phyloP scores from a whole-genome alignment of 2,113 vertebrate species.

The Calyptomena viridis region DNA sequence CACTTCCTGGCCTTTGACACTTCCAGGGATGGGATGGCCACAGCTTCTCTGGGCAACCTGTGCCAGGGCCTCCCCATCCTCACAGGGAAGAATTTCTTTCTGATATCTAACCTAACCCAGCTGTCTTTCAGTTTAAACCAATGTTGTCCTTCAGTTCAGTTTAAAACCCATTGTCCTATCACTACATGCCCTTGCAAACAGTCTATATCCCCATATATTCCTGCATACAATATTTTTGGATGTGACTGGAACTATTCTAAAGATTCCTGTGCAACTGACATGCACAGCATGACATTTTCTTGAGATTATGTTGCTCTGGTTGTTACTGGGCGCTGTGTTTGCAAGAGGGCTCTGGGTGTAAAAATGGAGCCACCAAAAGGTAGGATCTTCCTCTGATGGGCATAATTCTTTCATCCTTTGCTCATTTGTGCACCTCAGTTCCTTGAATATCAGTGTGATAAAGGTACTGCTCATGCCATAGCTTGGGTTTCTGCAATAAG shows the following conservation, averaged over 20 bases:
- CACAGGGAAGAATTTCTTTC: not conserved
- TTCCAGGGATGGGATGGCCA: not conserved
- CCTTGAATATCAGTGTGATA: not conserved
- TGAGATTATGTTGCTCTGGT: not conserved
- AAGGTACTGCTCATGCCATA: not conserved
- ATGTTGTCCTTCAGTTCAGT: not conserved
- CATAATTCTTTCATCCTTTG: not conserved
- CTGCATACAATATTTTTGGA: not conserved
- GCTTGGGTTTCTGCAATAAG: not conserved
- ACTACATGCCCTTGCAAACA: not conserved
- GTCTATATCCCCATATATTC: rapidly evolving
- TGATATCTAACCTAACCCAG: not conserved
- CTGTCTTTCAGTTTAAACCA: not conserved
- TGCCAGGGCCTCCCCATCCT: not conserved
- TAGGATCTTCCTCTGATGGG: not conserved
- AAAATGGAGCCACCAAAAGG: not conserved
- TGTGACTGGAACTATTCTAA: not conserved
- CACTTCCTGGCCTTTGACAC: not conserved
- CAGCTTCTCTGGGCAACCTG: not conserved
- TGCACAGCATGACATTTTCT: not conserved
- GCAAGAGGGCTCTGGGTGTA: not conserved
- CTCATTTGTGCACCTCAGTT: not conserved
- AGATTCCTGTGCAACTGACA: not conserved
- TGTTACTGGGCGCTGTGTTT: not conserved
- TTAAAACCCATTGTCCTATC: not conserved